Base-by-base conservation (phyloP, 2,888 invertebrate genomes). In the Sipunculus nudus region DNA sequence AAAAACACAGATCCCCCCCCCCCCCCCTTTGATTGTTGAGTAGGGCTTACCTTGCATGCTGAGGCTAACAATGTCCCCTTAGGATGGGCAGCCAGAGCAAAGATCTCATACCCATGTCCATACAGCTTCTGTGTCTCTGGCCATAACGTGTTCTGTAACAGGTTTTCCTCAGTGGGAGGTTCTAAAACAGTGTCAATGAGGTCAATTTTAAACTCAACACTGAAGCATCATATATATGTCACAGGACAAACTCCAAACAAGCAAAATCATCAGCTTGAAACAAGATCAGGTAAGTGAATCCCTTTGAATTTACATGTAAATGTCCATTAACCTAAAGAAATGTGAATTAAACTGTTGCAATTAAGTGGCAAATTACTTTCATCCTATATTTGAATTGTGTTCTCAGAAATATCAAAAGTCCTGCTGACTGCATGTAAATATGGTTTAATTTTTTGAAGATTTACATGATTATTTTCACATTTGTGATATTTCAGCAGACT, bases 51-150 rank as follows among this genome's bases (percentile, higher is more conserved):
- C 80, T 91, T 92, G 78, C 93, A 94, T 6, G 93, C 90, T 39
- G 96, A 94, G 2, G 96, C 97, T 47, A 98, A 81, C 5, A 92
- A 78, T 55, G 86, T 82, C 23, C 91, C 91, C n/a, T 65, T 60
- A 81, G 92, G 83, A 55, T 90, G 89, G 23, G 91, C 89, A 29
- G 92, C 91, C 66, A 96, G 57, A 4, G 81, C 87, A 84, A 88
- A 94, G 69, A 99, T 89, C 84, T 99, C 98, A 85, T 93, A 94
- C 2, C 96, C 97, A 85, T 99, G 98, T 0, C 96, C 98, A 83
- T 98, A 98, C 28, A 98, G 86, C 84, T 99, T 99, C 78, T 94
- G 92, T 23, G 89, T 85, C 86, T 99, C 99, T 0, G 97, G 96
- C 98, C 98, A 99, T 0, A 99, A 86, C 0, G 96, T 96, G 82